phyloP scores from a whole-genome alignment of 2,888 invertebrate species.

The Eupithecia centaureata region DNA sequence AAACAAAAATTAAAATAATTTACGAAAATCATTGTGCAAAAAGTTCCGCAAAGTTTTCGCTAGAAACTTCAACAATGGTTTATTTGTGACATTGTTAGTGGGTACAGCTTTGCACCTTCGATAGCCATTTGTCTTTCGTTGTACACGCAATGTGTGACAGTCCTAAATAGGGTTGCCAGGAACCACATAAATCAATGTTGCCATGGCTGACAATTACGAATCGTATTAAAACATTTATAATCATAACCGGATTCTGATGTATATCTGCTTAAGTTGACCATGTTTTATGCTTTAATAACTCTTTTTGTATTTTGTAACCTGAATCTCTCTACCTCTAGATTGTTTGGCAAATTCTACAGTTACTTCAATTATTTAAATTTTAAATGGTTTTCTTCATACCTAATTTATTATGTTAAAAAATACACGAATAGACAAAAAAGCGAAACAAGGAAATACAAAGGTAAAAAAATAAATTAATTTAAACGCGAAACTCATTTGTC shows the following conservation, averaged over 20 bases:
- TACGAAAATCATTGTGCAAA: background rate
- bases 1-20: background rate
- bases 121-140: constrained; percentile 20
- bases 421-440: background rate
- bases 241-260: background rate
- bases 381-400: too few species aligned
- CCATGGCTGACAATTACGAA: constrained; percentile 1
- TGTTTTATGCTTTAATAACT: background rate
- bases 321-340: too few species aligned
- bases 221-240: background rate
- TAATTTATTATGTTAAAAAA: background rate
- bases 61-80: constrained; percentile 10
- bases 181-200: constrained; percentile 5
- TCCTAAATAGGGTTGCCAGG: constrained; percentile 24
- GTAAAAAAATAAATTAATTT: background rate
- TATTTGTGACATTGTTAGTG: constrained; percentile 13
- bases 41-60: background rate
- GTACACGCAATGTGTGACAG: constrained; percentile 20
- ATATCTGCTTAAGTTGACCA: background rate
- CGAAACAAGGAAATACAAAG: background rate
- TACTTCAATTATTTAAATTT: too few species aligned
- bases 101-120: constrained; percentile 20
- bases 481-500: background rate
- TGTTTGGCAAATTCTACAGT: too few species aligned
- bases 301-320: background rate